phyloP scores from a whole-genome alignment of 2,797 vertebrate genomes.

The Amblyraja radiata region DNA sequence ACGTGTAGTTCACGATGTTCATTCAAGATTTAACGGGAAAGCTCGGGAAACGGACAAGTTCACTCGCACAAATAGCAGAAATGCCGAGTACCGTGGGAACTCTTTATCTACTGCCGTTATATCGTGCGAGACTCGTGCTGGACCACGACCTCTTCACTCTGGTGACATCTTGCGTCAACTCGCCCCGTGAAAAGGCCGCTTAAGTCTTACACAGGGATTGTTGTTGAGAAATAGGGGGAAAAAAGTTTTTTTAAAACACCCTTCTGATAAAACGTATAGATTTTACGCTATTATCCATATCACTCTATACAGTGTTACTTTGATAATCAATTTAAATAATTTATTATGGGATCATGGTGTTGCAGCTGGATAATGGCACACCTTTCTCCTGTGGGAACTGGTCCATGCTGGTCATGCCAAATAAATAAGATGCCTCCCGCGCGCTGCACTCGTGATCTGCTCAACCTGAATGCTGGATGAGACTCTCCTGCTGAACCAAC shows the following conservation, averaged over 20 bases:
- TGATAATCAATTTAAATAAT: background rate
- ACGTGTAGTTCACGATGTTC: too few relatives aligned
- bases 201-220: background rate
- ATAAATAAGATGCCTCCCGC: background rate
- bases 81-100: too few relatives aligned
- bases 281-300: background rate
- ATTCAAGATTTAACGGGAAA: too few relatives aligned
- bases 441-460: background rate
- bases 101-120: too few relatives aligned
- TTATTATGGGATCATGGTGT: background rate
- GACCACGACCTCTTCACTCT: too few relatives aligned
- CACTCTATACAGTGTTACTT: background rate
- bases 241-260: background rate
- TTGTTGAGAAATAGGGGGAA: background rate
- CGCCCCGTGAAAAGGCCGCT: too few relatives aligned
- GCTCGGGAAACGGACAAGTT: too few relatives aligned
- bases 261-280: background rate
- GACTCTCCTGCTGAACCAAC: conserved; percentile 10
- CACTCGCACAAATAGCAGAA: too few relatives aligned
- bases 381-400: background rate
- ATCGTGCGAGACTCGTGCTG: too few relatives aligned
- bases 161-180: too few relatives aligned
- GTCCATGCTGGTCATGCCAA: background rate
- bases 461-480: background rate
- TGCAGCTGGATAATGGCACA: background rate